These are phyloP conservation scores for Acrobeloides nanus DNA, from an alignment of 2,888 invertebrate genomes.

Conservation along the genomic window DNA sequence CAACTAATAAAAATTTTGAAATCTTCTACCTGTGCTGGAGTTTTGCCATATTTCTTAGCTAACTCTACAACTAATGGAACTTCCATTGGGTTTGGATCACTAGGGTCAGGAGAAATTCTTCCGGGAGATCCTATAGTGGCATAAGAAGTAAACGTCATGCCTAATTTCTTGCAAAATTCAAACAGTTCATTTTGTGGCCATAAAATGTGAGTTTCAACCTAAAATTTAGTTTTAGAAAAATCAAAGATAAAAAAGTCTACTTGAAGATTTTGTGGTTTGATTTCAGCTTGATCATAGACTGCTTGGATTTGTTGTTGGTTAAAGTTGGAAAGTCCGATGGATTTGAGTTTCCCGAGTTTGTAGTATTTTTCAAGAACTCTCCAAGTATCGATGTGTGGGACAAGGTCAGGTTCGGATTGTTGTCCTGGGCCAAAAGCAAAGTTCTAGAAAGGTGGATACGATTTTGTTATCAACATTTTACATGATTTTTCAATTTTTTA, in stretches of 20 bases:
- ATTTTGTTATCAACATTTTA: too few species aligned
- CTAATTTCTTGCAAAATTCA: slow-evolving; percentile 62
- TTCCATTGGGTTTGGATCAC: slow-evolving; percentile 16
- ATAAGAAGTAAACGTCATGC: slow-evolving; percentile 58
- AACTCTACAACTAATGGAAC: slow-evolving; percentile 27
- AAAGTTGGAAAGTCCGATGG: slow-evolving; percentile 46
- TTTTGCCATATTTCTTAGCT: slow-evolving; percentile 31
- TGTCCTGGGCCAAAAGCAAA: too few species aligned
- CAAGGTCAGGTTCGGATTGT: too few species aligned
- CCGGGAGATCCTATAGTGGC: slow-evolving; percentile 36
- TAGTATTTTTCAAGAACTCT: slow-evolving; percentile 33
- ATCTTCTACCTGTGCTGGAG: slow-evolving; percentile 13
- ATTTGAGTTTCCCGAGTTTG: slow-evolving; percentile 32
- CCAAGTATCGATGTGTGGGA: slow-evolving; percentile 39
- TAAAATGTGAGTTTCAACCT: too few species aligned
- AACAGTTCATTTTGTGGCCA: too few species aligned
- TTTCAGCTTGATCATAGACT: slow-evolving; percentile 39
- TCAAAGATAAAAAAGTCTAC: slow-evolving; percentile 70
- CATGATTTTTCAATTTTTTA: too few species aligned
- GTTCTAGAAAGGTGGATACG: too few species aligned
- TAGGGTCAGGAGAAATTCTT: slow-evolving; percentile 11
- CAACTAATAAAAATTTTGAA: too few species aligned
- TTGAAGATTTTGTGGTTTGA: slow-evolving; percentile 47
- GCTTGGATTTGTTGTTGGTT: slow-evolving; percentile 39
- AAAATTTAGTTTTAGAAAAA: slow-evolving; percentile 67